phyloP scores from a whole-genome alignment of 2,797 vertebrate genomes.

The Parambassis ranga region DNA sequence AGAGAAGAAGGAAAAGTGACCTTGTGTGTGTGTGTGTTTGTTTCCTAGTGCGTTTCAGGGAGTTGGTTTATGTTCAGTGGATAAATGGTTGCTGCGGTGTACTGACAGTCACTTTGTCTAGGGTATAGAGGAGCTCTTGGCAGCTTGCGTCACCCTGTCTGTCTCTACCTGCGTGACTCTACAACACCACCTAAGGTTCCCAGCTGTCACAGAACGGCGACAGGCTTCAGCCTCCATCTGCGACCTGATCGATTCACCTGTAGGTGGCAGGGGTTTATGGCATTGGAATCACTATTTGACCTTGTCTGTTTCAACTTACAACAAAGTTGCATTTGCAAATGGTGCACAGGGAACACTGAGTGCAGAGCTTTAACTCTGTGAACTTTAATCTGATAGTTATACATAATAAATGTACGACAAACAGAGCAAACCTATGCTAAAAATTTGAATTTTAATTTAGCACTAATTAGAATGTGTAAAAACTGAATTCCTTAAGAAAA shows the following conservation, averaged over 20 bases:
- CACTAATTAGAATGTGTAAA: too few relatives aligned
- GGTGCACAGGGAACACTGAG: too few relatives aligned
- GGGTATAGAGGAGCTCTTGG: conserved; percentile 26
- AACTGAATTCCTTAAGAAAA: too few relatives aligned
- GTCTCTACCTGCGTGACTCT: conserved; percentile 24
- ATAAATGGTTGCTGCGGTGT: conserved; percentile 25
- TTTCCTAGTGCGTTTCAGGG: not conserved
- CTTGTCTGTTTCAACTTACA: not conserved
- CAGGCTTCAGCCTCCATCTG: conserved; percentile 36
- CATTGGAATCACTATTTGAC: conserved; percentile 12
- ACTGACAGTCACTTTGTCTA: conserved; percentile 51
- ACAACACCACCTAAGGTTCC: conserved; percentile 40
- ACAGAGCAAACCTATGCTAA: too few relatives aligned
- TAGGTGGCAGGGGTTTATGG: conserved; percentile 30
- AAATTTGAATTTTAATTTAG: too few relatives aligned
- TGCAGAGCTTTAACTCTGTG: not conserved
- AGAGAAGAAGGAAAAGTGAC: conserved; percentile 37
- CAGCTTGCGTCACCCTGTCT: conserved; percentile 37
- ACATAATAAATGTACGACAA: too few relatives aligned
- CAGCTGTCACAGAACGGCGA: conserved; percentile 23
- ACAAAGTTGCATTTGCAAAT: not conserved
- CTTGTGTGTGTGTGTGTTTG: conserved; percentile 13
- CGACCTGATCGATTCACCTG: conserved; percentile 34
- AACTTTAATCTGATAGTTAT: too few relatives aligned
- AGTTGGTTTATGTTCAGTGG: conserved; percentile 18